phyloP scores from a whole-genome alignment of 2,888 invertebrate species.

The Lagria hirta region DNA sequence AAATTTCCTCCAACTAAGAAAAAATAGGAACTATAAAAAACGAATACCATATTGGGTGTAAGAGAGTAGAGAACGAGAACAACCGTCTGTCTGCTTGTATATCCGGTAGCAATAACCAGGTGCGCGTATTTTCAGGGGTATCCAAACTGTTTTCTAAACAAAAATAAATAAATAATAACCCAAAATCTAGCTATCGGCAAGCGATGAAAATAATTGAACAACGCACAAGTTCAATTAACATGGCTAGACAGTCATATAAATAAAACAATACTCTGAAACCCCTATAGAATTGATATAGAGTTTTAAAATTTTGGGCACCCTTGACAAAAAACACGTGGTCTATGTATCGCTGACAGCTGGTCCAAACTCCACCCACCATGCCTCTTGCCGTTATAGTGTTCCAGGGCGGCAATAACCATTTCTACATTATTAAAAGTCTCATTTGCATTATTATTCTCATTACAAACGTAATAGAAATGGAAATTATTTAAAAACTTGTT shows the following conservation, averaged over 20 bases:
- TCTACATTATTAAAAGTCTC: slow-evolving; percentile 21
- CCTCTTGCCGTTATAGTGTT: slow-evolving; percentile 34
- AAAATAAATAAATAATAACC: slow-evolving; percentile 1
- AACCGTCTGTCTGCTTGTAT: slow-evolving; percentile 45
- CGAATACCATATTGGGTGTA: slow-evolving; percentile 49
- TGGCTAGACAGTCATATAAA: too few relatives aligned
- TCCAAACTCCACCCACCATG: slow-evolving; percentile 41
- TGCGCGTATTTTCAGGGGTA: slow-evolving; percentile 43
- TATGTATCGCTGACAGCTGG: slow-evolving; percentile 44
- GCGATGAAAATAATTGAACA: too few relatives aligned
- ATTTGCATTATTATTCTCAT: slow-evolving; percentile 20
- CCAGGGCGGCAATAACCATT: slow-evolving; percentile 15
- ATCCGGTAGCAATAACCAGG: slow-evolving; percentile 48
- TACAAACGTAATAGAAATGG: slow-evolving; percentile 1
- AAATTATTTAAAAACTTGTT: slow-evolving; percentile 10
- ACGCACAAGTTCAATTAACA: too few relatives aligned
- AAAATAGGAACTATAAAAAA: slow-evolving; percentile 33
- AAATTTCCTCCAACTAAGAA: too few relatives aligned
- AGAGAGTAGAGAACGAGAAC: slow-evolving; percentile 41
- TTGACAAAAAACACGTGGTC: slow-evolving; percentile 39
- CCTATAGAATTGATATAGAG: not conserved
- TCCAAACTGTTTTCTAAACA: too few relatives aligned
- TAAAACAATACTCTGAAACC: not conserved
- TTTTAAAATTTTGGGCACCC: slow-evolving; percentile 34
- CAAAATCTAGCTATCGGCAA: too few relatives aligned